These are phyloP conservation scores for Epinotia nisella DNA, from an alignment of 2,888 invertebrate genomes.

Conservation along the genomic window DNA sequence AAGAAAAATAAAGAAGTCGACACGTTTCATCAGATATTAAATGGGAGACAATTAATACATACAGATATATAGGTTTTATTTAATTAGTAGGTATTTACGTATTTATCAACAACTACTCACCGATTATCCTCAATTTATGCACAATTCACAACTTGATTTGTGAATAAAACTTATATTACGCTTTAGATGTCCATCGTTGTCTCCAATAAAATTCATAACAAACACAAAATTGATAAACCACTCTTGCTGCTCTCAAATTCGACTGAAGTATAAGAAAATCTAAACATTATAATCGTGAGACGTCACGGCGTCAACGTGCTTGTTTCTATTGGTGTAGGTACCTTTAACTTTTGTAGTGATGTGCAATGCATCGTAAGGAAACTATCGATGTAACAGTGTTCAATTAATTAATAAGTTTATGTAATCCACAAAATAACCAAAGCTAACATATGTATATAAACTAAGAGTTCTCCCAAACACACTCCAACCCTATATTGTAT, in stretches of 20 bases:
- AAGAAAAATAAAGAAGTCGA: neutral
- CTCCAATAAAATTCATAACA: neutral
- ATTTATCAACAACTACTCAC: neutral
- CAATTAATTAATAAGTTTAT: neutral
- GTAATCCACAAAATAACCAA: neutral
- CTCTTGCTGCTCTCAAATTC: neutral
- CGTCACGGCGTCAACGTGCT: neutral
- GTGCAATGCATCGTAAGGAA: neutral
- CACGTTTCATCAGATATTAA: too few species aligned
- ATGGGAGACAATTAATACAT: neutral
- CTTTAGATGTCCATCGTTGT: neutral
- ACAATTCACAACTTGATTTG: neutral
- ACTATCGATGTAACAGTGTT: conserved; percentile 2
- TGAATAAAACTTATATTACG: neutral
- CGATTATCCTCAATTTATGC: neutral
- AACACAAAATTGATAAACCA: neutral
- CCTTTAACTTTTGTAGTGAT: conserved; percentile 14
- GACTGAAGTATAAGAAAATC: neutral
- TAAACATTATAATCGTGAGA: neutral
- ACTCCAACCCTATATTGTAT: too few species aligned
- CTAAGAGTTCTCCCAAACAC: too few species aligned
- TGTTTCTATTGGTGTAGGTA: conserved; percentile 10
- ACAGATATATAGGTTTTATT: too few species aligned
- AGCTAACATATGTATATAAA: neutral
- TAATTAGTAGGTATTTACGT: too few species aligned